A percentile compares a stretch with the other conserved stretches of the same genome.
Conservation (phyloP, 2,797 vertebrate species). For the Muscicapa comitata region DNA sequence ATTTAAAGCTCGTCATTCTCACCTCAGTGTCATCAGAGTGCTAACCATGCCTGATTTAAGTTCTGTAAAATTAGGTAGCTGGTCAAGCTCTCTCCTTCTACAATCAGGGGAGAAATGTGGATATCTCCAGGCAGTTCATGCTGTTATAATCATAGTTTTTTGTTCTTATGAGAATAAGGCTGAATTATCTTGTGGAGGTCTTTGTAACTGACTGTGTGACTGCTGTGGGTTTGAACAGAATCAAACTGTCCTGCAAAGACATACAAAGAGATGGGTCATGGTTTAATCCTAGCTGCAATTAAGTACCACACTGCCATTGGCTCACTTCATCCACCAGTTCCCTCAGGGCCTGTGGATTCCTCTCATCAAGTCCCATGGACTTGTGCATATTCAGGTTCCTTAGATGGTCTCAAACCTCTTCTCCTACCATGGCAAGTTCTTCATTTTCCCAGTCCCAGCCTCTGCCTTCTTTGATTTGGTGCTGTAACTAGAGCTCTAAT, state of each 20-base stretch:
- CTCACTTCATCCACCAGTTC: not conserved
- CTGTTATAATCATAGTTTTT: not conserved
- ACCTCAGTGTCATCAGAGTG: not conserved
- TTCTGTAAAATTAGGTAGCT: not conserved
- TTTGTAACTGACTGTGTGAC: not conserved
- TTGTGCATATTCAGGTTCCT: not conserved
- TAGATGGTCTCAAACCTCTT: not conserved
- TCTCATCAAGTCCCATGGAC: not conserved
- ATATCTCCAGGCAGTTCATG: not conserved
- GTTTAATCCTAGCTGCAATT: not conserved
- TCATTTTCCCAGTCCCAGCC: not conserved
- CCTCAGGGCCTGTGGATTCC: not conserved
- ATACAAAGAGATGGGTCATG: not conserved
- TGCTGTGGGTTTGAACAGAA: not conserved
- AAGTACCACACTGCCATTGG: not conserved
- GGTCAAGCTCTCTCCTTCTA: not conserved
- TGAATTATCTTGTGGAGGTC: not conserved
- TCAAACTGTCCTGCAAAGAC: not conserved
- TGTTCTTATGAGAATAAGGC: not conserved
- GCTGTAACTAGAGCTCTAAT: not conserved
- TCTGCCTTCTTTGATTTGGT: not conserved
- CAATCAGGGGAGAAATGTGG: not conserved
- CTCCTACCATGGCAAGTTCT: not conserved
- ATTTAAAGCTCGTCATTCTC: not conserved
- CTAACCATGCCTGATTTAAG: not conserved